These are phyloP conservation scores for Aspidoscelis tigris DNA, from an alignment of 2,113 vertebrate species.

Conservation along the genomic window DNA sequence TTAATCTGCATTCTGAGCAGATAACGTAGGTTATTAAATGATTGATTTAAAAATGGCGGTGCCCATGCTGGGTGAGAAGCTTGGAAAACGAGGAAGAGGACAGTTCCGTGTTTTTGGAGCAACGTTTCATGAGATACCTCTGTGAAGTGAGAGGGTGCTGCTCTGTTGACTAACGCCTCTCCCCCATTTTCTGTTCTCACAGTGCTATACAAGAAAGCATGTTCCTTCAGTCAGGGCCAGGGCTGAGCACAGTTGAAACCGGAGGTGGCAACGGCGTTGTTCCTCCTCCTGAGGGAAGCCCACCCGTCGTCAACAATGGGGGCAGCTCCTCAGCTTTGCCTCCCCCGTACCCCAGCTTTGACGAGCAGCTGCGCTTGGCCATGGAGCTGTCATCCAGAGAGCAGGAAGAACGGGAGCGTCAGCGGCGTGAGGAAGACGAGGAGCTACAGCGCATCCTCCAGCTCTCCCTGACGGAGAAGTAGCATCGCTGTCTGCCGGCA, in stretches of 20 bases:
- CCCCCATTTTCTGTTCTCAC: background rate
- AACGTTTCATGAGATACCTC: background rate
- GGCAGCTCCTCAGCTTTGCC: slow-evolving; percentile 64
- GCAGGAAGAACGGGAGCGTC: slow-evolving; percentile 87
- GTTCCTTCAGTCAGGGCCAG: slow-evolving; percentile 74
- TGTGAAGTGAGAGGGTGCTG: background rate
- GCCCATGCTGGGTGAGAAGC: too few relatives aligned
- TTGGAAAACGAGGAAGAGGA: too few relatives aligned
- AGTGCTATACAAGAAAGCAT: slow-evolving; percentile 93
- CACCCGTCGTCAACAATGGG: slow-evolving; percentile 39
- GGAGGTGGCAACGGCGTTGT: fast-evolving
- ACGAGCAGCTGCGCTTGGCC: slow-evolving; percentile 90
- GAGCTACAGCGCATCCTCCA: slow-evolving; percentile 90
- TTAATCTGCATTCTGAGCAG: too few relatives aligned
- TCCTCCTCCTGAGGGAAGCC: background rate
- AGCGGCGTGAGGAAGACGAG: slow-evolving; percentile 79
- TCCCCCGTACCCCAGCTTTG: slow-evolving; percentile 78
- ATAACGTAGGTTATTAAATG: too few relatives aligned
- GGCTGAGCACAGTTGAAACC: background rate
- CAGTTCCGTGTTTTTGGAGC: too few relatives aligned
- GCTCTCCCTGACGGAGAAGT: slow-evolving; percentile 94
- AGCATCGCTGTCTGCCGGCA: slow-evolving; percentile 42
- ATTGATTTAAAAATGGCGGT: too few relatives aligned
- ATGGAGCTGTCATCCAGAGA: slow-evolving; percentile 90
- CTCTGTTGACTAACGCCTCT: background rate